Conservation (phyloP, 2,113 vertebrate species). For the Lanius collurio region DNA sequence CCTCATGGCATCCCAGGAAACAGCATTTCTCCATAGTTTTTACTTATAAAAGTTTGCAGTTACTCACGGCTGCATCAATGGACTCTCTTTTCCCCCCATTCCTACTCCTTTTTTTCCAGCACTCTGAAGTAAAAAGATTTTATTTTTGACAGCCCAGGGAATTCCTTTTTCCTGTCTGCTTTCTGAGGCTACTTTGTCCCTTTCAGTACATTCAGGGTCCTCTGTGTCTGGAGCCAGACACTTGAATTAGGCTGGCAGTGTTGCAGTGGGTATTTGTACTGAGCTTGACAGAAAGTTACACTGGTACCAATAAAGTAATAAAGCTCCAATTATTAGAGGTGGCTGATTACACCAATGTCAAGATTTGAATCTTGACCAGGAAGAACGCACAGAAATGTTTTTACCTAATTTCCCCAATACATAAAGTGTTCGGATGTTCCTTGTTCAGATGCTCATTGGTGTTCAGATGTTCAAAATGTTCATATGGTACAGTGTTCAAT, state of each 20-base stretch:
- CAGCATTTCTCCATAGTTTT: neutral
- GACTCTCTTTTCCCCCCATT: neutral
- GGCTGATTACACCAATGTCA: neutral
- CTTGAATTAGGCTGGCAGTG: neutral
- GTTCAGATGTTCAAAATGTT: neutral
- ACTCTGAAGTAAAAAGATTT: neutral
- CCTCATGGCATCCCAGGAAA: constrained; percentile 44
- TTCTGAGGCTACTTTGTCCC: neutral
- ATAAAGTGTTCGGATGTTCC: neutral
- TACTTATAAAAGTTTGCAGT: neutral
- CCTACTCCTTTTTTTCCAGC: neutral
- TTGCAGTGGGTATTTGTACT: neutral
- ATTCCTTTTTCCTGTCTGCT: neutral
- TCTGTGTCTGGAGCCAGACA: neutral
- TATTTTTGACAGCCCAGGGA: neutral
- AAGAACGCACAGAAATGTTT: neutral
- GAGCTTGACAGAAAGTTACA: neutral
- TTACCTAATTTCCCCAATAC: neutral
- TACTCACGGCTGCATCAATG: neutral
- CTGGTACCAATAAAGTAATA: neutral
- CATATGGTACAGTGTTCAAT: neutral
- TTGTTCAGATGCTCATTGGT: neutral
- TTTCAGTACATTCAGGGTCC: neutral
- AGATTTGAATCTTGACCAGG: neutral
- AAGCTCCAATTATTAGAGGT: neutral